These are phyloP conservation scores for Dermatemys mawii DNA, from an alignment of 2,113 vertebrate species.

Conservation along the genomic window DNA sequence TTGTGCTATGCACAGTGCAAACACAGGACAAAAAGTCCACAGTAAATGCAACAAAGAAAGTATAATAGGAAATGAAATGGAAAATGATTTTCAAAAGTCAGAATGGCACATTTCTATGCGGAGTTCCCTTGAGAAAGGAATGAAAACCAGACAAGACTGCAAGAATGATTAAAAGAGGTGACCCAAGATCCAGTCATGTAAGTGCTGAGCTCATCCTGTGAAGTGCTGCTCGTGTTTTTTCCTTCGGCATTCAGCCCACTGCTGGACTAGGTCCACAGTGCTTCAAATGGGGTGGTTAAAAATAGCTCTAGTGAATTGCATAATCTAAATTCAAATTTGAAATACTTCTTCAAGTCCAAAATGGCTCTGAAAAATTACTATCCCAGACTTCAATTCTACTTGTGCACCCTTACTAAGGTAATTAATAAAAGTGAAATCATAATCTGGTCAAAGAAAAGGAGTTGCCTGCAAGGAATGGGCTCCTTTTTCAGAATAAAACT, in stretches of 20 bases:
- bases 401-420: not conserved
- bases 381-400: not conserved
- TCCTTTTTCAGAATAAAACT: not conserved
- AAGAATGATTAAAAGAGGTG: not conserved
- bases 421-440: not conserved
- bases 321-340: not conserved
- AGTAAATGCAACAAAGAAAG: not conserved
- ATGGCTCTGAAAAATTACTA: not conserved
- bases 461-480: not conserved
- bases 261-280: not conserved
- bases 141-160: not conserved
- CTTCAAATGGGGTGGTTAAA: not conserved
- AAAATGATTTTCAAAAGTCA: not conserved
- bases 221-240: not conserved
- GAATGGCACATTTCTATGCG: not conserved
- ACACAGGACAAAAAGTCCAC: not conserved
- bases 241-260: not conserved
- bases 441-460: not conserved
- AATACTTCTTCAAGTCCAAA: not conserved
- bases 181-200: not conserved
- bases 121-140: constrained; percentile 1
- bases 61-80: not conserved
- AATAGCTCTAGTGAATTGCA: not conserved
- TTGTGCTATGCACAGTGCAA: not conserved
- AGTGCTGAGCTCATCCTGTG: not conserved